Conservation (phyloP, 1,140 invertebrate genomes). For the Aphelenchoides fujianensis region DNA sequence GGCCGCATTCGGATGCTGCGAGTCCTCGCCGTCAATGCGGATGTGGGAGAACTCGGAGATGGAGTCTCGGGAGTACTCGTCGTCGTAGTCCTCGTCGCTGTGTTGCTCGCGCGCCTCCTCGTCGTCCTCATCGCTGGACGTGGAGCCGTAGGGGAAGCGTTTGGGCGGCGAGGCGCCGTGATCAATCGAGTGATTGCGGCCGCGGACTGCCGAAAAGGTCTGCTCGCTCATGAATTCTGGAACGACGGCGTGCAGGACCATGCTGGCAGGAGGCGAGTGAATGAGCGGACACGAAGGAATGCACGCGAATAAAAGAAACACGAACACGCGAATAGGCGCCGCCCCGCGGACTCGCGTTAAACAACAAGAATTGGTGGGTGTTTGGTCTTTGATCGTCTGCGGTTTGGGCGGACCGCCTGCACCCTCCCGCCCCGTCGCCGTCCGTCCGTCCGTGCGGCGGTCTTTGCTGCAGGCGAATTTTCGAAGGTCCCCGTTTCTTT, state of each 20-base stretch:
- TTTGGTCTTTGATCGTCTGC: too few species aligned
- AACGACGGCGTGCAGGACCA: not conserved
- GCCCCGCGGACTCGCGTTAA: too few species aligned
- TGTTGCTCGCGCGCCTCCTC: not conserved
- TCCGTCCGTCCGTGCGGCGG: too few species aligned
- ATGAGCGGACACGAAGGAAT: not conserved
- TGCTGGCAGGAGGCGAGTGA: not conserved
- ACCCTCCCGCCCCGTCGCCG: too few species aligned
- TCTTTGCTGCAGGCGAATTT: too few species aligned
- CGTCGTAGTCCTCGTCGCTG: slow-evolving; percentile 9
- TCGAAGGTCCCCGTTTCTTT: too few species aligned
- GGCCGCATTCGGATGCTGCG: not conserved
- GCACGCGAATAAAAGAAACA: not conserved
- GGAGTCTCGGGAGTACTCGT: slow-evolving; percentile 10
- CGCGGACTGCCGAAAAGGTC: not conserved
- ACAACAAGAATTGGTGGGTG: too few species aligned
- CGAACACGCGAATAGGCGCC: too few species aligned
- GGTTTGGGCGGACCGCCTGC: too few species aligned
- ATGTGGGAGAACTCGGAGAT: slow-evolving; percentile 19
- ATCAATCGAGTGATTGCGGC: not conserved
- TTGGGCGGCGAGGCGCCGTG: slow-evolving; percentile 1
- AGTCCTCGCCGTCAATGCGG: slow-evolving; percentile 14
- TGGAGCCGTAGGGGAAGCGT: not conserved
- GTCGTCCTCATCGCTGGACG: slow-evolving; percentile 4
- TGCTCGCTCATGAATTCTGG: not conserved